A percentile compares a stretch with the other conserved stretches of the same genome.
Conservation (phyloP, 2,888 invertebrate genomes). For the Eristalis tenax region DNA sequence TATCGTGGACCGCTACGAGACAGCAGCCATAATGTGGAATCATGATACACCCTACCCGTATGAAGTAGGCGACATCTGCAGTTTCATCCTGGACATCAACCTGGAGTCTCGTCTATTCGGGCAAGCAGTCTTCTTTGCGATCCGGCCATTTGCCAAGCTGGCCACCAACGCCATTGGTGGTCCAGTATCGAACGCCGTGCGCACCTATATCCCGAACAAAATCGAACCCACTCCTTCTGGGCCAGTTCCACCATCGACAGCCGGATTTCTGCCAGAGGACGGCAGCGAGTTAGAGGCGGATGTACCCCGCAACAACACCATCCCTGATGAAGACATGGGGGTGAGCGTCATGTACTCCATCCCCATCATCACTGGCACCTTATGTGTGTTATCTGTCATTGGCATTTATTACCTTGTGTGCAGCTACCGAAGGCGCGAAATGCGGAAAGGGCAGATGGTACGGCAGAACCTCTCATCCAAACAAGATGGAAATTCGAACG, state of each 20-base stretch:
- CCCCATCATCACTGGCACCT: conserved; percentile 64
- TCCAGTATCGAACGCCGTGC: conserved; percentile 83
- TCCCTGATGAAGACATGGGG: conserved; percentile 12
- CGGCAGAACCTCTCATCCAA: background rate
- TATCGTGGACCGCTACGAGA: conserved; percentile 82
- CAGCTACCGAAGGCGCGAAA: conserved; percentile 71
- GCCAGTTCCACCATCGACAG: background rate
- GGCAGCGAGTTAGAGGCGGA: background rate
- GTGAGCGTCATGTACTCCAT: conserved; percentile 69
- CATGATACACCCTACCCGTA: conserved; percentile 81
- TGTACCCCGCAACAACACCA: conserved; percentile 7
- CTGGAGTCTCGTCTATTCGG: conserved; percentile 81
- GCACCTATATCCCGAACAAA: conserved; percentile 81
- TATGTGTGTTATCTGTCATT: conserved; percentile 63
- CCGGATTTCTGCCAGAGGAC: background rate
- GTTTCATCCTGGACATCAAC: conserved; percentile 78
- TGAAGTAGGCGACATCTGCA: conserved; percentile 83
- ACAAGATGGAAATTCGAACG: conserved; percentile 27
- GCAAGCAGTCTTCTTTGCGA: conserved; percentile 82
- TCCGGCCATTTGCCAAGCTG: conserved; percentile 82
- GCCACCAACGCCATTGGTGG: conserved; percentile 78
- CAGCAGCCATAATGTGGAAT: conserved; percentile 81
- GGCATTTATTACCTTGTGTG: conserved; percentile 63
- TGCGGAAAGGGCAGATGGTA: conserved; percentile 76
- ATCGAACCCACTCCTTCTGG: conserved; percentile 7